phyloP scores from a whole-genome alignment of 2,113 vertebrate genomes.

The Entomyzon cyanotis region DNA sequence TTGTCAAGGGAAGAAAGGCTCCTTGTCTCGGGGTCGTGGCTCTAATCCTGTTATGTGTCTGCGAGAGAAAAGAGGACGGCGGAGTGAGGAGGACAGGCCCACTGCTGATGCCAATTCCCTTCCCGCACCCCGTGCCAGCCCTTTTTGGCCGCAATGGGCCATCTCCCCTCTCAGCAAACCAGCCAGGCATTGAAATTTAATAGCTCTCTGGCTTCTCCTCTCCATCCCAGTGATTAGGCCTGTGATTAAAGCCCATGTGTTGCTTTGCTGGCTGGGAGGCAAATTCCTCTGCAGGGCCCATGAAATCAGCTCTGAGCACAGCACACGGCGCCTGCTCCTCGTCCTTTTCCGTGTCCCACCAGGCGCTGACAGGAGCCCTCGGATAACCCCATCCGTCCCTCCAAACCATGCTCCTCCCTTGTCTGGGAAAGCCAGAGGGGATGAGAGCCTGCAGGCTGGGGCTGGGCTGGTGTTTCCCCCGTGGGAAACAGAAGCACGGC shows the following conservation, averaged over 20 bases:
- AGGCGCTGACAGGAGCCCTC: neutral
- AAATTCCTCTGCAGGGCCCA: neutral
- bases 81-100: neutral
- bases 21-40: conserved; percentile 58
- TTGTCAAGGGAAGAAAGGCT: conserved; percentile 58
- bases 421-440: neutral
- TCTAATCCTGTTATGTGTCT: conserved; percentile 47
- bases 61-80: neutral
- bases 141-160: neutral
- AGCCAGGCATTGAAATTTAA: conserved; percentile 46
- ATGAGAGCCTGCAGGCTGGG: fast-evolving
- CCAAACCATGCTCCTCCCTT: neutral
- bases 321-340: neutral
- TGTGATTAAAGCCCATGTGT: neutral
- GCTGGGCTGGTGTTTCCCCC: fast-evolving
- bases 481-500: fast-evolving
- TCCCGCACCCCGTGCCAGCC: conserved; percentile 34
- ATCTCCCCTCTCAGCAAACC: neutral
- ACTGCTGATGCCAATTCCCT: conserved; percentile 2
- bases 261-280: neutral
- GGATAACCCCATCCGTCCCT: fast-evolving
- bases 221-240: neutral
- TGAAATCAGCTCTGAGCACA: fast-evolving
- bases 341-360: fast-evolving
- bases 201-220: neutral